Evolutionary conservation across 2,888 invertebrate species (phyloP).

Genomic region (Cremastinae sp.): DNA sequence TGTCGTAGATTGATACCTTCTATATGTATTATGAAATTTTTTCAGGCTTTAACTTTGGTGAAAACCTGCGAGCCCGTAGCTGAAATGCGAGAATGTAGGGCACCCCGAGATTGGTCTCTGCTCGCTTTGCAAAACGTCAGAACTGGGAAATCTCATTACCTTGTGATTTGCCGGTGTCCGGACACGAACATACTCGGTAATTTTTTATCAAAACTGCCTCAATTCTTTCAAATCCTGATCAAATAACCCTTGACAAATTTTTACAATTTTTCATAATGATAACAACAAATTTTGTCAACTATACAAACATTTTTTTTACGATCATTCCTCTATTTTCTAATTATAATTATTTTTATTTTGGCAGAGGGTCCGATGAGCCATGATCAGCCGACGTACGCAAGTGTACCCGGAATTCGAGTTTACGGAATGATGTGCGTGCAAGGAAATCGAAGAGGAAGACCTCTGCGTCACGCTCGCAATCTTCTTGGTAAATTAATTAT

Average conservation of each 20-base stretch:
- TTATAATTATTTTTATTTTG: too few relatives aligned
- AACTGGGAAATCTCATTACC: conserved; percentile 95
- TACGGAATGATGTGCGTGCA: conserved; percentile 96
- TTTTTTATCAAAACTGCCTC: too few relatives aligned
- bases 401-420: conserved; percentile 95
- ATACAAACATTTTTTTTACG: too few relatives aligned
- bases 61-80: conserved; percentile 96
- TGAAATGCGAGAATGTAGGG: conserved; percentile 93
- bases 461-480: conserved; percentile 80
- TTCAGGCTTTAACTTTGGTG: conserved; percentile 90
- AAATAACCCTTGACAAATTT: too few relatives aligned
- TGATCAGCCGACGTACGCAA: conserved; percentile 95
- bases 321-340: too few relatives aligned
- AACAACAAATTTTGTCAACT: too few relatives aligned
- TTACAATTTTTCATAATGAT: too few relatives aligned
- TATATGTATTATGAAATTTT: conserved; percentile 32
- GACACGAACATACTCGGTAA: conserved; percentile 91
- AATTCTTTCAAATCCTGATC: neutral
- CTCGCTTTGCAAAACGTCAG: conserved; percentile 94
- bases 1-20: neutral
- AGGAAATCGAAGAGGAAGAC: conserved; percentile 79
- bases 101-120: conserved; percentile 95
- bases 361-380: conserved; percentile 96
- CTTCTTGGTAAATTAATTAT: conserved; percentile 75
- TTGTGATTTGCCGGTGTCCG: conserved; percentile 95